Evolutionary conservation across 2,888 invertebrate species (phyloP), one percentile per base, ranked within the genome.

Genomic region (Drosophila barbarae): DNA sequence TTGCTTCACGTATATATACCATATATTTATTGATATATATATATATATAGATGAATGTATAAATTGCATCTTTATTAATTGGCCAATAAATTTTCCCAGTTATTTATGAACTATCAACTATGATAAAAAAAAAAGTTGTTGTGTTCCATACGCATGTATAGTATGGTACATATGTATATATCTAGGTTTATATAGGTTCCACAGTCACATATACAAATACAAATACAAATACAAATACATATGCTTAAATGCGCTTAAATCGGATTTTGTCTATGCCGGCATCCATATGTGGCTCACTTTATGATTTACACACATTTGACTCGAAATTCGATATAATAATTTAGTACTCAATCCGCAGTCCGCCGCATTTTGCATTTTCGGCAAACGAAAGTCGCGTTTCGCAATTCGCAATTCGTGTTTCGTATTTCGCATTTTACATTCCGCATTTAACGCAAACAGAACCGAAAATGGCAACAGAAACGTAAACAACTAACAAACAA

Each of bases 241-340:
- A 56, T 68, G 67, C 41, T 61, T 58, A 58, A 56, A 72, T 64
- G 60, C 65, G 65, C 53, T 63, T 67, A 59, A 58, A 69, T 61
- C 39, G 56, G 63, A 49, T 67, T 59, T 46, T 56, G 70, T 61
- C 66, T 69, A 61, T 54, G 59, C 46, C 49, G 52, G n/a, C 26
- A 15, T 60, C 47, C 57, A 39, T 67, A 57, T 65, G 57, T 47
- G 59, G 59, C 49, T 64, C 46, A 51, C 58, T 69, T 72, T 72
- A 77, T 77, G 81, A 78, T 78, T 81, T 78, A 78, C 81, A 78
- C 81, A 77, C 73, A 70, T 73, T 77, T 64, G 73, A 71, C 76
- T 74, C 69, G 78, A 71, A 69, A 81, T 78, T 78, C 76, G 81
- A 77, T 78, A 77, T 76, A 76, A 68, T 68, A 67, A 68, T 68